Percentiles rank a stretch among this genome's conserved stretches.
phyloP scores from a whole-genome alignment of 1,140 invertebrate species.

The Calliphora vicina region DNA sequence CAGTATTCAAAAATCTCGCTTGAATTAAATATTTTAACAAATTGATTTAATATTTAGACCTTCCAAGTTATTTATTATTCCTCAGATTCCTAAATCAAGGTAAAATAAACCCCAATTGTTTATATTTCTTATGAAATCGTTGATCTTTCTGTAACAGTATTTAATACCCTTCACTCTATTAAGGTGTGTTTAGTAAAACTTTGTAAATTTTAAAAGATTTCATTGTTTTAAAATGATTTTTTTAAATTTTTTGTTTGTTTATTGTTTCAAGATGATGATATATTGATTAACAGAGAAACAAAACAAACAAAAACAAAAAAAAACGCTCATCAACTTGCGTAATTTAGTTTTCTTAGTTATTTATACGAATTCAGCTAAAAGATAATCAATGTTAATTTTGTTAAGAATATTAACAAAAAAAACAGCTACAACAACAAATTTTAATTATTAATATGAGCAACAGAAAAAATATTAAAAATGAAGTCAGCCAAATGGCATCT shows the following conservation, averaged over 20 bases:
- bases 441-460: not conserved
- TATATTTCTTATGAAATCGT: no score
- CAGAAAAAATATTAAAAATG: not conserved
- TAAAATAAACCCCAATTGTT: no score
- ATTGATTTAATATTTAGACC: no score
- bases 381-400: not conserved
- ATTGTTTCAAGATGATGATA: conserved; percentile 1
- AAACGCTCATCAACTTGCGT: not conserved
- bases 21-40: no score
- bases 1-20: no score
- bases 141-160: no score
- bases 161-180: not conserved
- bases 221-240: not conserved
- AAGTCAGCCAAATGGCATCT: not conserved
- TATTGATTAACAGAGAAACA: not conserved
- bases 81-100: no score
- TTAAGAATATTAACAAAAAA: not conserved
- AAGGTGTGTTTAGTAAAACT: not conserved
- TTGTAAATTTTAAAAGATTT: not conserved
- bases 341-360: not conserved
- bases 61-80: no score
- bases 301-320: not conserved
- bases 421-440: no score
- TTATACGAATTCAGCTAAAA: not conserved
- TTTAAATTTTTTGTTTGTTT: no score